Percentiles rank a stretch among this genome's conserved stretches.
phyloP scores from a whole-genome alignment of 1,140 invertebrate species.

The Leptinotarsa undecemlineata region DNA sequence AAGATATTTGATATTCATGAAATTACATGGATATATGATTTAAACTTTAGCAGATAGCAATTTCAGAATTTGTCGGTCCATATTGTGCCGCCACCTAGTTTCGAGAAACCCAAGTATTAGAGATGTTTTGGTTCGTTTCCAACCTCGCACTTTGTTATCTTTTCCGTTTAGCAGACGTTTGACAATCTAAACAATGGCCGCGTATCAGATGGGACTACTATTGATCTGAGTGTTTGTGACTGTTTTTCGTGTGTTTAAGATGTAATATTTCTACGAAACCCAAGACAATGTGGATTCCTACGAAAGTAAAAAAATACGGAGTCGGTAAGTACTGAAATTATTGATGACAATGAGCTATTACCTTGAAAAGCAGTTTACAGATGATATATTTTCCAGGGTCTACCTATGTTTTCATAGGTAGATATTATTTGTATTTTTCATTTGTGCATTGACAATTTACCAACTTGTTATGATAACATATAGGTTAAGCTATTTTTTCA shows the following conservation, averaged over 20 bases:
- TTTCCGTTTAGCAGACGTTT: slow-evolving; percentile 13
- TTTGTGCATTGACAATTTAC: not conserved
- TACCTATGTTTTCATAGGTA: slow-evolving; percentile 19
- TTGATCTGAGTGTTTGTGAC: slow-evolving; percentile 43
- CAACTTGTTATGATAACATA: not conserved
- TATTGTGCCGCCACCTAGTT: slow-evolving; percentile 2
- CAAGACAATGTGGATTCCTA: slow-evolving; percentile 63
- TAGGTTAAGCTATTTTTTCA: not conserved
- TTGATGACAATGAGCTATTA: slow-evolving; percentile 17
- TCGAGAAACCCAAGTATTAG: not conserved
- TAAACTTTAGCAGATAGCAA: no score
- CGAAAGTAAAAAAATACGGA: slow-evolving; percentile 67
- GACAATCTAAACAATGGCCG: slow-evolving; percentile 42
- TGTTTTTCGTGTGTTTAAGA: slow-evolving; percentile 39
- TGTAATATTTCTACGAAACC: slow-evolving; percentile 43
- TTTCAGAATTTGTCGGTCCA: no score
- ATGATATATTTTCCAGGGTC: slow-evolving; percentile 13
- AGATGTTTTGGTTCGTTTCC: not conserved
- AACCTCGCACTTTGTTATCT: not conserved
- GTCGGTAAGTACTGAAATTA: slow-evolving; percentile 61
- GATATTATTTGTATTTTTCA: slow-evolving; percentile 10
- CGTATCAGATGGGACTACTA: slow-evolving; percentile 35
- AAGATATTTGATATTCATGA: no score
- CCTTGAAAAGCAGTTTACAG: not conserved
- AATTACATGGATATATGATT: no score